These are phyloP conservation scores for Apostichopus parvimensis DNA, from an alignment of 35 echinoderm and acorn worm species.

Conservation along the genomic window DNA sequence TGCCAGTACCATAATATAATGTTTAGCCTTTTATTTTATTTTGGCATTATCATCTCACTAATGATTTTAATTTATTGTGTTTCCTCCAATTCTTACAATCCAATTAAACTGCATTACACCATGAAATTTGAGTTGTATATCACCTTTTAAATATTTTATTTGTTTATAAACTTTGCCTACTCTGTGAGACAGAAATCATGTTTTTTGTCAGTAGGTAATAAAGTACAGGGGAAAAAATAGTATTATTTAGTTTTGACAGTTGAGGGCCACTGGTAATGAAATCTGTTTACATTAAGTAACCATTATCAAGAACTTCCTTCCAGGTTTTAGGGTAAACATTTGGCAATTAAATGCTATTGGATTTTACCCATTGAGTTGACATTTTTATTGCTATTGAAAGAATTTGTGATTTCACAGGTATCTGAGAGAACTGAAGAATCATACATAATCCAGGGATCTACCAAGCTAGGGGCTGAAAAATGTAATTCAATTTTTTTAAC, in stretches of 20 bases:
- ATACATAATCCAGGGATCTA: too few species aligned
- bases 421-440: neutral
- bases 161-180: neutral
- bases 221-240: neutral
- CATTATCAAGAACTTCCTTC: neutral
- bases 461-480: too few species aligned
- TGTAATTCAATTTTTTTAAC: too few species aligned
- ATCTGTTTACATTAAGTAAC: conserved; percentile 10
- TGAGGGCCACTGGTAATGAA: neutral
- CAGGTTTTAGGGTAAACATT: neutral
- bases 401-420: neutral
- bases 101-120: too few species aligned
- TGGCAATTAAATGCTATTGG: neutral
- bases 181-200: neutral
- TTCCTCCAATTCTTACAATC: too few species aligned
- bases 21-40: too few species aligned
- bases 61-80: too few species aligned
- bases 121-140: too few species aligned
- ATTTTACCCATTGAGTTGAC: neutral
- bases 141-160: neutral
- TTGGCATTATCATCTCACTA: too few species aligned
- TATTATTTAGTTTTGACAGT: neutral
- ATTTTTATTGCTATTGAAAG: neutral
- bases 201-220: neutral
- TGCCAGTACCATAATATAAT: too few species aligned